phyloP scores from a whole-genome alignment of 2,797 vertebrate genomes.

The Mus spretus region DNA sequence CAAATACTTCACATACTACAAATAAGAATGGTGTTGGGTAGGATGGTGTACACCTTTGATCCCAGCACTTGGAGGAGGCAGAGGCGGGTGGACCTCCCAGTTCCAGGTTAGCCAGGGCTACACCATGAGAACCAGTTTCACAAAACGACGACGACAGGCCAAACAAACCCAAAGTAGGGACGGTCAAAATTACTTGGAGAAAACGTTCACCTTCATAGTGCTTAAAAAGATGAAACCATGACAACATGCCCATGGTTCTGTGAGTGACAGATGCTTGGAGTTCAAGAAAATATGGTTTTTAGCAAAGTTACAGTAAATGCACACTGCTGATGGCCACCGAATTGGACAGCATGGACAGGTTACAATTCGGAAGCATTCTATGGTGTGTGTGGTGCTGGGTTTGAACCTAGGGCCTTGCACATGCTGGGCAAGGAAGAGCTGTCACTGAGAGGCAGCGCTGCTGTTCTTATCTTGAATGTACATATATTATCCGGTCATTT shows the following conservation, averaged over 20 bases:
- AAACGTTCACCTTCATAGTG: neutral
- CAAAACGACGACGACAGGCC: neutral
- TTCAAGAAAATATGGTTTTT: constrained; percentile 44
- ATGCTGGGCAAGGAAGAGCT: neutral
- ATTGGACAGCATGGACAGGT: neutral
- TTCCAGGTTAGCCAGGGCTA: neutral
- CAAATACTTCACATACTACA: constrained; percentile 56
- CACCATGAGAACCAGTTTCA: neutral
- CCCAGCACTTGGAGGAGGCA: neutral
- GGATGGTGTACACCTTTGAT: neutral
- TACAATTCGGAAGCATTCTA: constrained; percentile 5
- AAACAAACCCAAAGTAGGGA: constrained; percentile 18
- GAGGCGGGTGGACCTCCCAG: neutral
- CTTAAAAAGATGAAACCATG: constrained; percentile 49
- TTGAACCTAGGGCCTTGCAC: neutral
- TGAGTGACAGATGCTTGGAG: constrained; percentile 13
- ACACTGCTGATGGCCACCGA: neutral
- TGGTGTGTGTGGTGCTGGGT: neutral
- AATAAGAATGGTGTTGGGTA: neutral
- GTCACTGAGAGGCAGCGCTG: neutral
- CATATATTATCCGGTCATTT: constrained; percentile 24
- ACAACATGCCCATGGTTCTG: constrained; percentile 22
- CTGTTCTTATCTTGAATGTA: neutral
- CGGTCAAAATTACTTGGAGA: constrained; percentile 4
- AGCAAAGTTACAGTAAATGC: neutral